A percentile compares a stretch with the other conserved stretches of the same genome.
Evolutionary conservation across 2,113 vertebrate genomes (phyloP).

Genomic region (human (Homo sapiens)): GRCh38 chr12:9653501-9654000

Average conservation of each 20-base stretch:
- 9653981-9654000: background rate
- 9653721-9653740: accelerated
- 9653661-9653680: background rate
- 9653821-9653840: background rate
- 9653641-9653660: background rate
- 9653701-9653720: accelerated
- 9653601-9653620: background rate
- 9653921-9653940: background rate
- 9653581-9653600: background rate
- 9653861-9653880: background rate
- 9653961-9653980: background rate
- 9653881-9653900: background rate
- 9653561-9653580: background rate
- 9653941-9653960: background rate
- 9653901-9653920: background rate
- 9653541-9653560: background rate
- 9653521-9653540: accelerated
- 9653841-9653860: background rate
- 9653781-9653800: accelerated
- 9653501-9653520: background rate
- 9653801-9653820: background rate
- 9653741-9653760: accelerated
- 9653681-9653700: background rate
- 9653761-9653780: accelerated
- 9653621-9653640: background rate